Percentiles rank a stretch among this genome's conserved stretches.
phyloP scores from a whole-genome alignment of 1,140 invertebrate genomes.

The Drosophila equinoxialis region DNA sequence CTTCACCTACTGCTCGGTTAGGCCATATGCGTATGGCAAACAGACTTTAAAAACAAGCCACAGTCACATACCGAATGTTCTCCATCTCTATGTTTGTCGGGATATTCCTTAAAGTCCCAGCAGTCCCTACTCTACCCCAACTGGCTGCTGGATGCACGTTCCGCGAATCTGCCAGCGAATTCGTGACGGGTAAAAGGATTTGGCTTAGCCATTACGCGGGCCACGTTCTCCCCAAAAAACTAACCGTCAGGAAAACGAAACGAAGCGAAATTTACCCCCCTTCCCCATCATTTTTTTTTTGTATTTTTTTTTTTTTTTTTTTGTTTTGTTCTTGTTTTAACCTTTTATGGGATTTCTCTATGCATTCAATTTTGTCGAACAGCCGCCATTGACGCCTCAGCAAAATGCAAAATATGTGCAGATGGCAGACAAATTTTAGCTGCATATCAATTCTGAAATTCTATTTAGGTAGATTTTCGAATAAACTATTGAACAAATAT shows the following conservation, averaged over 20 bases:
- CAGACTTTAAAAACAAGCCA: slow-evolving; percentile 41
- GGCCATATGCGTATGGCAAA: slow-evolving; percentile 62
- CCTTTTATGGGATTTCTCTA: background rate
- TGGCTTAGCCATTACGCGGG: slow-evolving; percentile 61
- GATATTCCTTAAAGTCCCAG: slow-evolving; percentile 58
- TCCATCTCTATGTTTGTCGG: background rate
- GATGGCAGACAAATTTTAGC: slow-evolving; percentile 35
- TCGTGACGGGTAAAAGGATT: slow-evolving; percentile 71
- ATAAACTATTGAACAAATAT: slow-evolving; percentile 64
- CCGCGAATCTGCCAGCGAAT: slow-evolving; percentile 62
- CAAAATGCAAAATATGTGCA: slow-evolving; percentile 12
- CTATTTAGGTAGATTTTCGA: slow-evolving; percentile 12
- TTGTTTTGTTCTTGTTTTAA: background rate
- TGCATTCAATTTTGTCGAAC: background rate
- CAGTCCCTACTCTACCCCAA: background rate
- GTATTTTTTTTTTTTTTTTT: no score
- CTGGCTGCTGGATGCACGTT: slow-evolving; percentile 53
- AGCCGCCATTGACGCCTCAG: background rate
- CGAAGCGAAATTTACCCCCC: slow-evolving; percentile 15
- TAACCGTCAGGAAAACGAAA: slow-evolving; percentile 37
- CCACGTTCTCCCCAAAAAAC: slow-evolving; percentile 24
- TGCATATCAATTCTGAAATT: slow-evolving; percentile 31
- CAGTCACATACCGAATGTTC: slow-evolving; percentile 1
- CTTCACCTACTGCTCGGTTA: slow-evolving; percentile 25
- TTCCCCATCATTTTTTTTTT: background rate